Evolutionary conservation across 2,797 vertebrate genomes (phyloP).

Genomic region (Buceros bicornis): DNA sequence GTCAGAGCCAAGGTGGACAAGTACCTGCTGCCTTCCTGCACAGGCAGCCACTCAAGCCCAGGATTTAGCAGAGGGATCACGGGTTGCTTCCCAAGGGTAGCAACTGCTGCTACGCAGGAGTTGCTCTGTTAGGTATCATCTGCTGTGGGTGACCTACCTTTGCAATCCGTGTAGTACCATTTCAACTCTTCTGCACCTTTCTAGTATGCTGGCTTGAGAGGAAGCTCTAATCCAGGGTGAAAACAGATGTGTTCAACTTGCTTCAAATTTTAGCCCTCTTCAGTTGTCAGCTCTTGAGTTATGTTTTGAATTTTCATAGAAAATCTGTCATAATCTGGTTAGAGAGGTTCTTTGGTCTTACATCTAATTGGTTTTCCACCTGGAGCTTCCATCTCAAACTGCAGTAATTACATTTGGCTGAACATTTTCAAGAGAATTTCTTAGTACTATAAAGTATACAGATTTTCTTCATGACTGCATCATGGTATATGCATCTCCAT

Average conservation of each 20-base stretch:
- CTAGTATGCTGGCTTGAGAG: background rate
- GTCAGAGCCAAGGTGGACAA: background rate
- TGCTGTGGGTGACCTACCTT: background rate
- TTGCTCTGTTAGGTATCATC: background rate
- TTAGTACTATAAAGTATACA: background rate
- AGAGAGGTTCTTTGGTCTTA: background rate
- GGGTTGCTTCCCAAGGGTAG: background rate
- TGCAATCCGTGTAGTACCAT: background rate
- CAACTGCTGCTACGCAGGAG: background rate
- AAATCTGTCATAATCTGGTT: background rate
- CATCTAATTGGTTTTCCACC: background rate
- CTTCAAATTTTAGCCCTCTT: background rate
- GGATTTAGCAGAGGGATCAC: background rate
- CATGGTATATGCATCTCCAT: background rate
- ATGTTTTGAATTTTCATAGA: background rate
- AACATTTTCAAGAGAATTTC: background rate
- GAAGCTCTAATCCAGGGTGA: background rate
- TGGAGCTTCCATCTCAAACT: background rate
- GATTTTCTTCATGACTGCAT: background rate
- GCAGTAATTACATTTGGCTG: background rate
- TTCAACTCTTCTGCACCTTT: background rate
- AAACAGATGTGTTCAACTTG: fast-evolving
- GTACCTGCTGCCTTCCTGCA: background rate
- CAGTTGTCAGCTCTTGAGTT: background rate
- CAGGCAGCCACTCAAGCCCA: background rate